Base-by-base conservation (phyloP, 1,140 invertebrate species). In the Pomacea maculata region DNA sequence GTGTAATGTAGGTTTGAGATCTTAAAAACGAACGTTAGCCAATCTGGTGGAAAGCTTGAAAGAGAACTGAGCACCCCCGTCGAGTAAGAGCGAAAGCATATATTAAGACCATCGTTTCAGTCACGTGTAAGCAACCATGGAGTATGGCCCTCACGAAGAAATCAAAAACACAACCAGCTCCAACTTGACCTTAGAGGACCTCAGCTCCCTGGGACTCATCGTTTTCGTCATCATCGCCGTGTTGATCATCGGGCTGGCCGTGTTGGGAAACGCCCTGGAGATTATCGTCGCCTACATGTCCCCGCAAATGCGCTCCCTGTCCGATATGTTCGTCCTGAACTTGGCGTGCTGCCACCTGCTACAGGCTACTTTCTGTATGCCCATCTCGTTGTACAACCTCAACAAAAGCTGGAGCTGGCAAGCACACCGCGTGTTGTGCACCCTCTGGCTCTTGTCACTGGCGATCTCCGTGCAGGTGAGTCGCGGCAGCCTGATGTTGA, bases 381-480 rank as follows among this genome's bases (percentile, higher is more conserved):
- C 67, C 21, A 5, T 70, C 67, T 70, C 67, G n/a, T 6, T 70
- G 3, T 34, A 34, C 67, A n/a, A 10, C n/a, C 11, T 25, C 29
- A 12, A 1, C 12, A 11, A 14, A 21, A 2, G 11, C 67, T 6
- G 8, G 0, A 4, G 9, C 67, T 76, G 45, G 54, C 5, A 21
- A 1, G 0, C 61, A 5, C 3, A 8, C 19, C 21, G 9, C 5
- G 25, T 78, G 57, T 3, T 81, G 75, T 55, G 76, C 70, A 75
- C 78, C 80, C 55, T 82, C 74, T 78, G 82, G 80, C 82, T 83
- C 55, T 75, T 68, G 83, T 67, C 63, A 80, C 57, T 82, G 71
- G 67, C 65, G 75, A 75, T 82, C 71, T 75, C 79, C 80, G 75
- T 78, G 75, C 79, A 75, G 75, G 71, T 83, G 80, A 82, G 83